phyloP scores from a whole-genome alignment of 2,888 invertebrate genomes.

The Vannuccia rotundouncinata region DNA sequence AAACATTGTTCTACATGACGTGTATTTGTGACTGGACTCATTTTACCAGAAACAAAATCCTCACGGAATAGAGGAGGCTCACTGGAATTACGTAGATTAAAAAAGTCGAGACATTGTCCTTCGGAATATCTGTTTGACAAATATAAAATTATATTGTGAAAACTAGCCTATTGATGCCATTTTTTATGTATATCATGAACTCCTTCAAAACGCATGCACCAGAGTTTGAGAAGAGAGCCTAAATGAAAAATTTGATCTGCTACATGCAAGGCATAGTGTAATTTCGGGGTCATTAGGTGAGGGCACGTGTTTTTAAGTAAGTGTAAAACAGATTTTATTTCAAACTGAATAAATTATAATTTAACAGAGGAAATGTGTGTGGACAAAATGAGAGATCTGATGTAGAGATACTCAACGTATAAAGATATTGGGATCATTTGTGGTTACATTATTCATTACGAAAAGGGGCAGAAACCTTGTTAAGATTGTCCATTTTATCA shows the following conservation, averaged over 20 bases:
- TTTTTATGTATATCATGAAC: slow-evolving; percentile 14
- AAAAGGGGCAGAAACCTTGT: slow-evolving; percentile 11
- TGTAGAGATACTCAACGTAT: slow-evolving; percentile 6
- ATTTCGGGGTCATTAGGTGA: slow-evolving; percentile 16
- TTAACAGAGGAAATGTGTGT: slow-evolving; percentile 5
- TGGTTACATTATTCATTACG: not conserved
- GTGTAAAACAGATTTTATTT: slow-evolving; percentile 6
- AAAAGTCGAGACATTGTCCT: slow-evolving; percentile 6
- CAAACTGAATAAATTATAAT: slow-evolving; percentile 3
- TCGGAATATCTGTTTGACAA: slow-evolving; percentile 16
- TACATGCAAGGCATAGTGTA: slow-evolving; percentile 3
- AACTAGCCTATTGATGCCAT: no score
- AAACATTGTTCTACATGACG: not conserved
- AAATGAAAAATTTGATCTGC: not conserved
- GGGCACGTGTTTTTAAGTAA: not conserved
- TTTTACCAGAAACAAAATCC: slow-evolving; percentile 23
- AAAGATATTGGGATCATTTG: slow-evolving; percentile 6
- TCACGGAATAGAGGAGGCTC: slow-evolving; percentile 8
- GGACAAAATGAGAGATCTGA: slow-evolving; percentile 11
- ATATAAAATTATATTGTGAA: slow-evolving; percentile 15
- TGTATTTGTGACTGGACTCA: not conserved
- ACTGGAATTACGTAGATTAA: not conserved
- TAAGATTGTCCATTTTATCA: slow-evolving; percentile 17
- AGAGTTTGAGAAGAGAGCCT: slow-evolving; percentile 1
- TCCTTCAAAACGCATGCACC: slow-evolving; percentile 16